Percentiles rank a stretch among this genome's conserved stretches.
Evolutionary conservation across 1,140 invertebrate genomes (phyloP).

Genomic region (Neodiprion fabricii): DNA sequence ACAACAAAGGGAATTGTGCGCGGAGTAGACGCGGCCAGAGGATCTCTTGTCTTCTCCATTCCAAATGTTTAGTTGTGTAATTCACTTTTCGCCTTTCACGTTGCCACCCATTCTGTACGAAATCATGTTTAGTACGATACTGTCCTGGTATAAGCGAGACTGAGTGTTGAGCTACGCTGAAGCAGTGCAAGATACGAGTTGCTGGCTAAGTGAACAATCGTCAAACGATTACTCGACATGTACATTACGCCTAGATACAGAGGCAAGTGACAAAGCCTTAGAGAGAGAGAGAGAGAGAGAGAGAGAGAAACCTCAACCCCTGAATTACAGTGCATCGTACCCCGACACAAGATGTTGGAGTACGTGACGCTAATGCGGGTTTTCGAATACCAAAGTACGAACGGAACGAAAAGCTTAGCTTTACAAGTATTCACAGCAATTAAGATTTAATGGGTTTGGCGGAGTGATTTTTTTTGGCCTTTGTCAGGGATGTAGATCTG

Average conservation of each 20-base stretch:
- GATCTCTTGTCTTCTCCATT: too few species aligned
- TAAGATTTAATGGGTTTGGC: slow-evolving; percentile 1
- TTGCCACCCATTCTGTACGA: too few species aligned
- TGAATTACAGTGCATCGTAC: not conserved
- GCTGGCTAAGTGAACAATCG: too few species aligned
- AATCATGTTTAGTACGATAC: too few species aligned
- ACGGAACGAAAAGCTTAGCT: not conserved
- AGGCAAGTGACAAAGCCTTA: not conserved
- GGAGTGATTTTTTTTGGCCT: not conserved
- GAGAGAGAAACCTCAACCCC: not conserved
- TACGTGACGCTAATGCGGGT: not conserved
- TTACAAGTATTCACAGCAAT: slow-evolving; percentile 13
- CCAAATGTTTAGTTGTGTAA: too few species aligned
- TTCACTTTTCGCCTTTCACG: too few species aligned
- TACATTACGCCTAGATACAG: not conserved
- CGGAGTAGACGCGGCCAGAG: too few species aligned
- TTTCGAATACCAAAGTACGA: not conserved
- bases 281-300: slow-evolving; percentile 6
- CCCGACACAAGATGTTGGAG: not conserved
- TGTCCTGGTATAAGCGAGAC: too few species aligned
- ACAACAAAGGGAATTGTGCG: too few species aligned
- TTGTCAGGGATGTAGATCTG: too few species aligned
- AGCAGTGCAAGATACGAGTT: too few species aligned
- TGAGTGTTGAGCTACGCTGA: too few species aligned
- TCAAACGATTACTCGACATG: not conserved